Conservation (phyloP, 2,113 vertebrate species). For the Ictalurus furcatus region DNA sequence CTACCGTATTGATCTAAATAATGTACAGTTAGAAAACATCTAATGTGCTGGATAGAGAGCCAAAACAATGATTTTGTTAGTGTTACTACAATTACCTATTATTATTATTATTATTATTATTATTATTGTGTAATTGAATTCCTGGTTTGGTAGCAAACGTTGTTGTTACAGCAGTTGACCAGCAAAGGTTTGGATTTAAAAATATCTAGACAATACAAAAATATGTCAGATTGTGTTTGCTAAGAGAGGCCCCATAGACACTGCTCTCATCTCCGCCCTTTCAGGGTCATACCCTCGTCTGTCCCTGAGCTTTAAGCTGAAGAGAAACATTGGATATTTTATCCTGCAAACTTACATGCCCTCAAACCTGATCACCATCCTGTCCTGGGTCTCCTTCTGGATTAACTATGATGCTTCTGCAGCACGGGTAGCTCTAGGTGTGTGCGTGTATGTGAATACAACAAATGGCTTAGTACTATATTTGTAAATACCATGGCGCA, state of each 20-base stretch:
- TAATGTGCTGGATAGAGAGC: neutral
- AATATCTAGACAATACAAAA: neutral
- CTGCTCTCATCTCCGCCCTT: conserved; percentile 40
- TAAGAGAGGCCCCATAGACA: conserved; percentile 6
- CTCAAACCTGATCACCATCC: conserved; percentile 86
- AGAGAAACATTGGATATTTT: conserved; percentile 91
- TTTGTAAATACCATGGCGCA: neutral
- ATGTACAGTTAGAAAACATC: neutral
- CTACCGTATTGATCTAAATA: neutral
- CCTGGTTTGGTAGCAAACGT: neutral
- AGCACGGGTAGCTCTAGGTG: conserved; percentile 93
- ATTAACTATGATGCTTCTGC: conserved; percentile 94
- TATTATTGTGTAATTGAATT: neutral
- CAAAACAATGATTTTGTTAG: neutral
- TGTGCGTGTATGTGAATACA: conserved; percentile 26
- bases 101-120: neutral
- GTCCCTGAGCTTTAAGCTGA: conserved; percentile 87
- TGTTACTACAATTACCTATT: neutral
- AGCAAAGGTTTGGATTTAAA: neutral
- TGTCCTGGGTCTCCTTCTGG: conserved; percentile 91
- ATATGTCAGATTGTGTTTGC: conserved; percentile 17
- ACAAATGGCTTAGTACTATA: conserved; percentile 2
- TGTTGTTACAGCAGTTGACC: neutral
- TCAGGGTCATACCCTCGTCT: conserved; percentile 89
- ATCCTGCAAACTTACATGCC: conserved; percentile 92